These are phyloP conservation scores for Henricia sp. DNA, from an alignment of 53 echinoderm and acorn worm species.

Conservation along the genomic window DNA sequence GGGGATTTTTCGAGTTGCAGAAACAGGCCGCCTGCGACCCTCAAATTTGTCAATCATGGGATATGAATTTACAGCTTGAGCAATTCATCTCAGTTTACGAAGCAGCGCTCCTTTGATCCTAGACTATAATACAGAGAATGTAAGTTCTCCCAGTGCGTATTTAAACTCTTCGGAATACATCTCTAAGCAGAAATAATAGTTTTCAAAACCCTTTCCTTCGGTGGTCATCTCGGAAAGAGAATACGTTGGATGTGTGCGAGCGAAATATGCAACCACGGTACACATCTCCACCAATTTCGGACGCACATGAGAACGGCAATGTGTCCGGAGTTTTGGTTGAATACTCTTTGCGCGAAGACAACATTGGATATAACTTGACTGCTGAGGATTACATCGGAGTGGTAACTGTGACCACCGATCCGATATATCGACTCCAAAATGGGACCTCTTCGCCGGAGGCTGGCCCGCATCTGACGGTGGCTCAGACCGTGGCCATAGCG, in stretches of 20 bases:
- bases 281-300: constrained; percentile 15
- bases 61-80: too few species aligned
- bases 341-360: constrained; percentile 5
- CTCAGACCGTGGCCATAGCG: constrained; percentile 77
- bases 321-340: not conserved
- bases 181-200: too few species aligned
- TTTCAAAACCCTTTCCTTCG: too few species aligned
- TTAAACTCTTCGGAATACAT: too few species aligned
- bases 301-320: constrained; percentile 2
- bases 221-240: not conserved
- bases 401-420: not conserved
- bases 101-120: too few species aligned
- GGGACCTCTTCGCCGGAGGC: constrained; percentile 5
- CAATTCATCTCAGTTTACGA: too few species aligned
- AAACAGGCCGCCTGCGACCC: too few species aligned
- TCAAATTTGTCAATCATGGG: too few species aligned
- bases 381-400: constrained; percentile 3
- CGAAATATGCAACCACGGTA: constrained; percentile 47
- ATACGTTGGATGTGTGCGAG: not conserved
- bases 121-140: too few species aligned
- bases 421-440: constrained; percentile 8
- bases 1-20: too few species aligned
- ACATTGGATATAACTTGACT: constrained; percentile 34
- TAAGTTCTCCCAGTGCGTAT: too few species aligned
- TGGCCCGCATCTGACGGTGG: constrained; percentile 48